Percentiles rank a stretch among this genome's conserved stretches.
Conservation (phyloP, 2,797 vertebrate genomes). For the Cygnus olor region DNA sequence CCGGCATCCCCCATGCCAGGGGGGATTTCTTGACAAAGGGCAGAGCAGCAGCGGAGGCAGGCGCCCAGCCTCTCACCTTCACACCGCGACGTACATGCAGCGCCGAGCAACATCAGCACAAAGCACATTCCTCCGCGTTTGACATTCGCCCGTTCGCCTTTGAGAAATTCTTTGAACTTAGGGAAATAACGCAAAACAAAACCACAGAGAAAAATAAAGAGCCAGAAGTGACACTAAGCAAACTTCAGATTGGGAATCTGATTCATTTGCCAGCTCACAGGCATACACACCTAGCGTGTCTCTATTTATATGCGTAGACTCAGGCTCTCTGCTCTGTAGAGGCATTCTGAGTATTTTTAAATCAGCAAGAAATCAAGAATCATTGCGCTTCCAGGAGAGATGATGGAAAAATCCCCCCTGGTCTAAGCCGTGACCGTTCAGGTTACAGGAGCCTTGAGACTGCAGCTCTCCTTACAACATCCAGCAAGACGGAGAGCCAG, state of each 20-base stretch:
- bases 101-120: rapidly evolving
- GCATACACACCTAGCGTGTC: neutral
- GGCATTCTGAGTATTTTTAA: neutral
- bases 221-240: neutral
- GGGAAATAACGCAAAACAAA: slow-evolving; percentile 20
- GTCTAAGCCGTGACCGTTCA: neutral
- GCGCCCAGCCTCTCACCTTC: neutral
- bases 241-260: slow-evolving; percentile 32
- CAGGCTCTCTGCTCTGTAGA: neutral
- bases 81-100: neutral
- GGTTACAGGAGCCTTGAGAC: neutral
- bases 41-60: neutral
- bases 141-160: neutral
- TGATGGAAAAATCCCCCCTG: neutral
- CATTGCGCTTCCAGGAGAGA: neutral
- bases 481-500: neutral
- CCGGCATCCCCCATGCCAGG: neutral
- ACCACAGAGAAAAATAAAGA: neutral
- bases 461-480: neutral
- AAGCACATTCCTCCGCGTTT: neutral
- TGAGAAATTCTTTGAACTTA: neutral
- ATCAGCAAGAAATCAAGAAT: neutral
- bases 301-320: neutral
- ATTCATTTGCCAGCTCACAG: slow-evolving; percentile 46
- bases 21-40: neutral